phyloP scores from a whole-genome alignment of 2,888 invertebrate genomes.

The Sarcophaga subvicina region DNA sequence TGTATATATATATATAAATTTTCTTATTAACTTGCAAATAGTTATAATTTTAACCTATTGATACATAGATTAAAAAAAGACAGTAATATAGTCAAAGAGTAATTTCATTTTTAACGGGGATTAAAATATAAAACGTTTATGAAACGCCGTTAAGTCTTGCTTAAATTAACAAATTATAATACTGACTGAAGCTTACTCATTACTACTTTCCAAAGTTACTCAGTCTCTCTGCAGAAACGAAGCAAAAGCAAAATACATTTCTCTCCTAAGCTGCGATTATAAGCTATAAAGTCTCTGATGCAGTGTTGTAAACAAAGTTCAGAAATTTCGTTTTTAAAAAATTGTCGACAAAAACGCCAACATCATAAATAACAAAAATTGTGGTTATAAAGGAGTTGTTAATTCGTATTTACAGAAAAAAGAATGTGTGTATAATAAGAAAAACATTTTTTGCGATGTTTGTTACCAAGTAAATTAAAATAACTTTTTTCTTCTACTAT shows the following conservation, averaged over 20 bases:
- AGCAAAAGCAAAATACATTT: conserved; percentile 39
- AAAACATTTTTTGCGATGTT: no score
- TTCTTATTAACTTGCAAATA: no score
- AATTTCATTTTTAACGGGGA: conserved; percentile 9
- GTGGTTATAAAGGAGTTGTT: no score
- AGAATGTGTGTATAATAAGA: no score
- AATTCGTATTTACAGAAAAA: no score
- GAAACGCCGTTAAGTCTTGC: conserved; percentile 54
- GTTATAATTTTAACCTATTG: no score
- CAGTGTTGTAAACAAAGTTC: neutral
- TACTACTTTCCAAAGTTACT: conserved; percentile 46
- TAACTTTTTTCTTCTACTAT: no score
- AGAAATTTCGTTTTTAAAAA: neutral
- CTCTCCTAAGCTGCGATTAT: conserved; percentile 32
- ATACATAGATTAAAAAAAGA: neutral
- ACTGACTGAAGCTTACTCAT: conserved; percentile 51
- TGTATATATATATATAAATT: neutral
- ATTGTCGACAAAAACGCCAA: neutral
- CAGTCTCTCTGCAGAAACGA: conserved; percentile 71
- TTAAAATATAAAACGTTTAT: conserved; percentile 13
- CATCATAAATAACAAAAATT: no score
- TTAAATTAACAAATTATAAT: conserved; percentile 55
- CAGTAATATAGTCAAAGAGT: neutral
- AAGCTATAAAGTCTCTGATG: conserved; percentile 12
- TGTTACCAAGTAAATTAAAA: no score